Evolutionary conservation across 2,797 vertebrate species (phyloP).

Genomic region (Hozukius guyotensis): DNA sequence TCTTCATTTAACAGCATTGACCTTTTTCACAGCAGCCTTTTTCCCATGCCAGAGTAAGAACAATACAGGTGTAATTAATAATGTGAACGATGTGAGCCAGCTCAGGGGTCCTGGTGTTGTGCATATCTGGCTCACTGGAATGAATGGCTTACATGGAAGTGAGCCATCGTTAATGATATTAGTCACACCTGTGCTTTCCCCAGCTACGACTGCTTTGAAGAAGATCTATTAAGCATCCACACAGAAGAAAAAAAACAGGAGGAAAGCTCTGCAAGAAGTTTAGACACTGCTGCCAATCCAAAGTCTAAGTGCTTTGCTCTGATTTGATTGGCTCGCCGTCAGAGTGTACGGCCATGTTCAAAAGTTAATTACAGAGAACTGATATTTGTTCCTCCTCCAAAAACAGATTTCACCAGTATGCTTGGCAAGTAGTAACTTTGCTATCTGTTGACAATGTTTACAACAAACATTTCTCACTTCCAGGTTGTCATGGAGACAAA

Average conservation of each 20-base stretch:
- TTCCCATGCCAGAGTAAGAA: conserved; percentile 3
- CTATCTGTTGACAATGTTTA: conserved; percentile 15
- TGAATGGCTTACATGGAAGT: not conserved
- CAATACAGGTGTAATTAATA: conserved; percentile 3
- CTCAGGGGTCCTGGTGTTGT: not conserved
- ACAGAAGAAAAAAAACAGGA: not conserved
- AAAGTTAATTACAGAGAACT: not conserved
- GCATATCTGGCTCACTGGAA: not conserved
- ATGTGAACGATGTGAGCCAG: not conserved
- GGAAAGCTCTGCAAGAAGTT: not conserved
- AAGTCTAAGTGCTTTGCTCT: conserved; percentile 8
- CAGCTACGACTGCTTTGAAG: not conserved
- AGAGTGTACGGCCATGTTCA: not conserved
- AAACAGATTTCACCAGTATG: conserved; percentile 9
- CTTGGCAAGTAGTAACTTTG: not conserved
- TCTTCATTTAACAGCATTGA: not conserved
- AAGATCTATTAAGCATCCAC: not conserved
- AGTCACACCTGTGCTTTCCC: conserved; percentile 5
- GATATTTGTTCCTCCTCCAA: not conserved
- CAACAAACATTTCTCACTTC: conserved; percentile 31
- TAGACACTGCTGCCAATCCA: not conserved
- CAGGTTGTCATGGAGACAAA: not conserved
- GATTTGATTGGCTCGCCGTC: not conserved
- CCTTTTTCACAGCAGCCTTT: not conserved
- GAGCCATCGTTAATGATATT: conserved; percentile 9